Conservation (phyloP, 2,888 invertebrate species). For the Boloria euphrosyne region DNA sequence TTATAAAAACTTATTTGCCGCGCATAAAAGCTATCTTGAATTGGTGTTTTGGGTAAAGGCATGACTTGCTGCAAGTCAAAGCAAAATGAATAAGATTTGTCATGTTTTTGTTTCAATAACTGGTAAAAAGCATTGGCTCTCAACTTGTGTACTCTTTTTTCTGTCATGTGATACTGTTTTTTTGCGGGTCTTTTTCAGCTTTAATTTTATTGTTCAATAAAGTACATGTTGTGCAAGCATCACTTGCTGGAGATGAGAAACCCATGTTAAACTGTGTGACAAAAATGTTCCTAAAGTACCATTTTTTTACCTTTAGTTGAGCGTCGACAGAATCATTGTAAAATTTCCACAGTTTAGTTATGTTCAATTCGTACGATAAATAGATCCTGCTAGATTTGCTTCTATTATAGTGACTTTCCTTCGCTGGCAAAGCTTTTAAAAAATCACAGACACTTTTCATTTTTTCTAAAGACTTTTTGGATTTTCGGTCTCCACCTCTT, state of each 20-base stretch:
- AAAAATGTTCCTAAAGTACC: conserved; percentile 20
- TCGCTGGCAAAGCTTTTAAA: too few relatives aligned
- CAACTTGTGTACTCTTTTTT: conserved; percentile 35
- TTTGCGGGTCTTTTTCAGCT: conserved; percentile 23
- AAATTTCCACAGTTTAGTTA: conserved; percentile 8
- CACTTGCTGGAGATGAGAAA: conserved; percentile 32
- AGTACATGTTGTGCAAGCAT: conserved; percentile 31
- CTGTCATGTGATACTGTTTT: conserved; percentile 7
- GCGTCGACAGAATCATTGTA: conserved; percentile 19
- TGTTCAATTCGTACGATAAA: conserved; percentile 18
- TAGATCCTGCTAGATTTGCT: conserved; percentile 11
- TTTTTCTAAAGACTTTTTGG: too few relatives aligned
- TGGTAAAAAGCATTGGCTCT: conserved; percentile 35
- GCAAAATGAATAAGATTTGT: too few relatives aligned
- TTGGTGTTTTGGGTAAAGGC: too few relatives aligned
- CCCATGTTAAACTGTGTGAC: conserved; percentile 30
- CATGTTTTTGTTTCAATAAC: conserved; percentile 18
- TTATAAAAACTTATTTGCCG: conserved; percentile 24
- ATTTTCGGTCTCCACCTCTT: too few relatives aligned
- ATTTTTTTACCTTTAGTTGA: conserved; percentile 6
- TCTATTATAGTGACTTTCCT: too few relatives aligned
- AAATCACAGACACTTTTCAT: too few relatives aligned
- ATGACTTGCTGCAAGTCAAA: too few relatives aligned
- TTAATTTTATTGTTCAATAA: conserved; percentile 32
- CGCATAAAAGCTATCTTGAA: too few relatives aligned